Base-by-base conservation (phyloP, 2,113 vertebrate species). In the Corythoichthys intestinalis region DNA sequence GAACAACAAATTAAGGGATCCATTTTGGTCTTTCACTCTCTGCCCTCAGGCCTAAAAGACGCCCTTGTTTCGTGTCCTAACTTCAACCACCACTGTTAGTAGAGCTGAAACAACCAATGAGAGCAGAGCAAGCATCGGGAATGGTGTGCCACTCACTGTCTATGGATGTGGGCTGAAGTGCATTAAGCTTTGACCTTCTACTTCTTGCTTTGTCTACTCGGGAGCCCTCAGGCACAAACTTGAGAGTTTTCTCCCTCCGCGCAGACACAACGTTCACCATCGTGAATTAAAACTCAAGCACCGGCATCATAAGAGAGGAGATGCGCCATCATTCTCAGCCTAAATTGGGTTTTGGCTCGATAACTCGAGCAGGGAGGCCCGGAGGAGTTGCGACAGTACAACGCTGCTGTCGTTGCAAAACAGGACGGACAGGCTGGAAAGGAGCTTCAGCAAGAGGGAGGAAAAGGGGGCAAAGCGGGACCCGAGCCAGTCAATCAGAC, bases 101-200 rank as follows among this genome's bases (percentile, higher is more conserved):
- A 46, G 48, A 74, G 71, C 69, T 74, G 44, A 73, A 66, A 41
- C 6, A 67, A 69, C 83, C 79, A 83, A 74, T 71, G 49, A 64
- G 61, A 79, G 69, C 62, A 71, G 66, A 73, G 67, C 71, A 74
- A 65, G 71, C 76, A 67, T 69, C 54, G 49, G 58, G 67, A 72
- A 73, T 10, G 54, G 11, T 38, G 38, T 54, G 11, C 38, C 39
- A 2, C 56, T 72, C 74, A 64, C 47, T 63, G 53, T 73, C 73
- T 79, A 57, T n/a, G 77, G 44, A 44, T 46, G 13, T 53, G 63
- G 50, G 71, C 70, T 70, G 8, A 59, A 64, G 71, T 77, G 76
- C 85, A 87, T 85, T 83, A 89, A 53, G 77, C 60, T 54, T 59
- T 75, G 77, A 85, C 83, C 78, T 87, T 81, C 74, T 71, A 74